Percentiles rank a stretch among this genome's conserved stretches.
phyloP scores from a whole-genome alignment of 2,113 vertebrate species.

The Shinisaurus crocodilurus region DNA sequence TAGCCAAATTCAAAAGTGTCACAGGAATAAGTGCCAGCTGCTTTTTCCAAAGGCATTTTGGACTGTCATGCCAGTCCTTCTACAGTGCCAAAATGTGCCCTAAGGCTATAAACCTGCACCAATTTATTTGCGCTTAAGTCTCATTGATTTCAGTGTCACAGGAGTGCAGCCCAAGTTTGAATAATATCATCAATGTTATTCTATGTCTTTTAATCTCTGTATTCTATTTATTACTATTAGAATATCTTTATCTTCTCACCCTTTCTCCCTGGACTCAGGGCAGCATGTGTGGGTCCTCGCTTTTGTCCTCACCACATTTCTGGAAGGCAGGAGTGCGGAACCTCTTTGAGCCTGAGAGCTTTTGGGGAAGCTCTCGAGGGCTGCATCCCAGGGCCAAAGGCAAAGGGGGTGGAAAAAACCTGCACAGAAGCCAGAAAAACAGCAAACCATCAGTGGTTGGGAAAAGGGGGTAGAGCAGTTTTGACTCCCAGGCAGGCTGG shows the following conservation, averaged over 20 bases:
- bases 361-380: no score
- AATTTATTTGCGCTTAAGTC: not conserved
- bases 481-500: no score
- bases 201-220: not conserved
- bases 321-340: no score
- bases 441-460: no score
- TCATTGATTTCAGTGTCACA: not conserved
- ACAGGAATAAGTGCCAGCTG: not conserved
- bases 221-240: not conserved
- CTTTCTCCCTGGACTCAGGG: not conserved
- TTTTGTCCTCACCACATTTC: not conserved
- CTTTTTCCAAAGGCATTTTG: not conserved
- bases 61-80: not conserved
- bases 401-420: no score
- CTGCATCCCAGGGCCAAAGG: no score
- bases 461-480: no score
- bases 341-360: no score
- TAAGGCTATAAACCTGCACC: constrained; percentile 1
- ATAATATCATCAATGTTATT: not conserved
- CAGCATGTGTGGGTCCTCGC: not conserved
- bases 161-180: not conserved
- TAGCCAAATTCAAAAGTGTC: constrained; percentile 48
- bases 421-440: no score
- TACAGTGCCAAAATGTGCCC: not conserved
- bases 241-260: not conserved